Evolutionary conservation across 2,113 vertebrate genomes (phyloP).

Genomic region (Neogobius melanostomus): DNA sequence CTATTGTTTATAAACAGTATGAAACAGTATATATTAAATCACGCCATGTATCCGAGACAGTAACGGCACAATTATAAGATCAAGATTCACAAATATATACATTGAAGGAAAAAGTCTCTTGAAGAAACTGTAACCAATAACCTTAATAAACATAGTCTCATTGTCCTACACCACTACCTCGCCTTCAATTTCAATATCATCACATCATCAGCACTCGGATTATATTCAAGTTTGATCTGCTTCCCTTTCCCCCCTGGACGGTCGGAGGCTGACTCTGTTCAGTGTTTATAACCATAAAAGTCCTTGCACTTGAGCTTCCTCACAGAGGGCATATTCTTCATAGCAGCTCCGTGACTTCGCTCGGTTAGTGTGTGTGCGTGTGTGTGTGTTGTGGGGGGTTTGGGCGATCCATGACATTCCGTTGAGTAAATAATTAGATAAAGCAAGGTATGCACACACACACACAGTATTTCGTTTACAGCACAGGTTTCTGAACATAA

Average conservation of each 20-base stretch:
- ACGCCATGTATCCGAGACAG: too few relatives aligned
- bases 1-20: too few relatives aligned
- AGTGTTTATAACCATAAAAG: slow-evolving; percentile 76
- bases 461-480: too few relatives aligned
- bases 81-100: too few relatives aligned
- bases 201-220: slow-evolving; percentile 16
- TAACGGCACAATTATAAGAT: too few relatives aligned
- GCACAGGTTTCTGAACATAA: background rate
- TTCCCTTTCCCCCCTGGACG: slow-evolving; percentile 6
- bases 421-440: slow-evolving; percentile 40
- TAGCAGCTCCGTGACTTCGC: slow-evolving; percentile 65
- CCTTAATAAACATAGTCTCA: background rate
- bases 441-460: background rate
- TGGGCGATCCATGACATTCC: slow-evolving; percentile 33
- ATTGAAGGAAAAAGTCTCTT: slow-evolving; percentile 17
- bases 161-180: background rate
- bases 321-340: slow-evolving; percentile 57
- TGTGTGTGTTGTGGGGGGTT: slow-evolving; percentile 15
- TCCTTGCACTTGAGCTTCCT: slow-evolving; percentile 50
- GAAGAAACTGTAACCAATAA: background rate
- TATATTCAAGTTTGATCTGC: slow-evolving; percentile 17
- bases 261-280: slow-evolving; percentile 25
- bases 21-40: too few relatives aligned
- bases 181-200: slow-evolving; percentile 10
- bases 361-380: slow-evolving; percentile 18